Conservation (phyloP, 2,113 vertebrate genomes). For the Heloderma charlesbogerti region DNA sequence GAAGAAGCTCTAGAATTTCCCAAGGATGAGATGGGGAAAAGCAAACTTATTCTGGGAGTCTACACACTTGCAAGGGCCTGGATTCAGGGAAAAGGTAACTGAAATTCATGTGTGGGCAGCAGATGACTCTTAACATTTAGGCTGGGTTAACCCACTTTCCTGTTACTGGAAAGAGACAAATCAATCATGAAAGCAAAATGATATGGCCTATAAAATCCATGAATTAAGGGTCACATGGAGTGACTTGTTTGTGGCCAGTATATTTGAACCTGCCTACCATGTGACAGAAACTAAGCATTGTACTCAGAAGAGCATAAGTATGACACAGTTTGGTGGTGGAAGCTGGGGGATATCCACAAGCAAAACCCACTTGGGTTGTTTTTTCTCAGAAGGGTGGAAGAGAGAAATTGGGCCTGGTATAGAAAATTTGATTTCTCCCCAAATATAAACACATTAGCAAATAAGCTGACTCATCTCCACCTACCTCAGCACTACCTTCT, state of each 20-base stretch:
- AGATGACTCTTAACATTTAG: background rate
- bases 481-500: background rate
- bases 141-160: background rate
- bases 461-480: background rate
- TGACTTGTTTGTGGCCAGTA: background rate
- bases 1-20: background rate
- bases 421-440: background rate
- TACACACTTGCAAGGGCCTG: background rate
- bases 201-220: background rate
- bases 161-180: background rate
- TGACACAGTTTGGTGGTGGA: background rate
- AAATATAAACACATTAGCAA: background rate
- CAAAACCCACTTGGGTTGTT: background rate
- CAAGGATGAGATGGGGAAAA: background rate
- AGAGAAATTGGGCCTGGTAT: background rate
- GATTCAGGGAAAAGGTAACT: background rate
- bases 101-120: background rate
- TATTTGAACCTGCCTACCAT: conserved; percentile 11
- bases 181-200: background rate
- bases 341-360: no score
- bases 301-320: background rate
- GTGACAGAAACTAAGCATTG: background rate
- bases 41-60: background rate
- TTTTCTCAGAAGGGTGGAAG: background rate
- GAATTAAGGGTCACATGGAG: background rate